Conservation (phyloP, 2,797 vertebrate species). For the Cottoperca gobio region DNA sequence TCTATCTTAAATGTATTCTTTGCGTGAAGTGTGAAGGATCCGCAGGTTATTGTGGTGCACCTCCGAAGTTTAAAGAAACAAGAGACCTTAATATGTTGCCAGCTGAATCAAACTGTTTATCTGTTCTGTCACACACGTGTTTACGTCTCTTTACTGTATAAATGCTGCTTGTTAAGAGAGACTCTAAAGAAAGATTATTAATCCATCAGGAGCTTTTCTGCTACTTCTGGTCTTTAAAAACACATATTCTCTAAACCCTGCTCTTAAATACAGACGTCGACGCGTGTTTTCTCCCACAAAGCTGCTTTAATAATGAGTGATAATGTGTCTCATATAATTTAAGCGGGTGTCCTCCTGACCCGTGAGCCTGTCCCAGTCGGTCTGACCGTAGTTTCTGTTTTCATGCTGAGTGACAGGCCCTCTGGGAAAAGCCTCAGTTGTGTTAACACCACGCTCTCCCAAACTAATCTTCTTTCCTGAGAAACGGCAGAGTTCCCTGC, state of each 20-base stretch:
- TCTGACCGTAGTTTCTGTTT: background rate
- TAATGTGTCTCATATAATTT: background rate
- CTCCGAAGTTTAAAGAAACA: too few species aligned
- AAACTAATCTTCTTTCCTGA: constrained; percentile 48
- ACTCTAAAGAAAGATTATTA: too few species aligned
- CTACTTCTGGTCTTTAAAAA: background rate
- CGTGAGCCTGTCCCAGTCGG: background rate
- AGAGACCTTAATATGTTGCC: too few species aligned
- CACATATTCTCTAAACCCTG: background rate
- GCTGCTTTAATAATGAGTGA: background rate
- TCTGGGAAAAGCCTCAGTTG: constrained; percentile 42
- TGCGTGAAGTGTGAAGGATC: too few species aligned
- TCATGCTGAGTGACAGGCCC: constrained; percentile 14
- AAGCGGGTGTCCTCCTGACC: background rate
- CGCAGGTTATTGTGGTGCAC: too few species aligned
- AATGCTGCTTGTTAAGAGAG: background rate
- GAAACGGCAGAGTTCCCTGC: constrained; percentile 27
- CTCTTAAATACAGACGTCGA: background rate
- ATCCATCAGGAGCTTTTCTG: background rate
- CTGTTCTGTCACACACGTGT: too few species aligned
- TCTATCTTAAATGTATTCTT: too few species aligned
- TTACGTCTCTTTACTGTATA: too few species aligned
- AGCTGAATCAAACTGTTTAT: too few species aligned
- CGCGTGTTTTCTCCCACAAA: background rate
- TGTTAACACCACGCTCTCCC: constrained; percentile 51